phyloP scores from a whole-genome alignment of 1,140 invertebrate species.

The Cyrtorhinus lividipennis region DNA sequence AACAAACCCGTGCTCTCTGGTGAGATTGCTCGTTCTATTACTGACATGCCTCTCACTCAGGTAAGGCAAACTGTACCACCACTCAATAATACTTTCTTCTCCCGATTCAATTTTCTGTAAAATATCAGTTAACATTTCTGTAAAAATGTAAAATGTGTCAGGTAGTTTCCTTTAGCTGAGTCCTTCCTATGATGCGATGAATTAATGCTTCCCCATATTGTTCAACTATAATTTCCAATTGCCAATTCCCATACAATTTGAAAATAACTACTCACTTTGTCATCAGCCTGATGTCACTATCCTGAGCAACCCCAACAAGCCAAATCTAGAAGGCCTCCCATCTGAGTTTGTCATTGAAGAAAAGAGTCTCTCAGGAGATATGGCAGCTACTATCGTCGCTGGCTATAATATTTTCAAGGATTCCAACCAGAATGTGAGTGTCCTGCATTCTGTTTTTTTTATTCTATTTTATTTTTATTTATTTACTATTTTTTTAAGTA shows the following conservation, averaged over 20 bases:
- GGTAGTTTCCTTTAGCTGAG: too few relatives aligned
- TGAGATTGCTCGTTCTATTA: conserved; percentile 27
- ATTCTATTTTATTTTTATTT: background rate
- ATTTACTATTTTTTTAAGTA: background rate
- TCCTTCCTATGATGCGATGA: too few relatives aligned
- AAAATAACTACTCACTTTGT: background rate
- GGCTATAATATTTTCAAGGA: conserved; percentile 27
- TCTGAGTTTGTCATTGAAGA: conserved; percentile 40
- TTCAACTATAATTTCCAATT: too few relatives aligned
- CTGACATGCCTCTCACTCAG: conserved; percentile 34
- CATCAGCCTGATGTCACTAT: conserved; percentile 38
- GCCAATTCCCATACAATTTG: too few relatives aligned
- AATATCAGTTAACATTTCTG: too few relatives aligned
- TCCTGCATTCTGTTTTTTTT: background rate
- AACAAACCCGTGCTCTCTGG: conserved; percentile 32
- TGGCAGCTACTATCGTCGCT: conserved; percentile 39
- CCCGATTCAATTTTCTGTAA: too few relatives aligned
- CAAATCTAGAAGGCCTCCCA: conserved; percentile 35
- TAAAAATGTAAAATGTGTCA: too few relatives aligned
- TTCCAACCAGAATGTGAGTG: background rate
- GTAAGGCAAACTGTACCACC: conserved; percentile 25
- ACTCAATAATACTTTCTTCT: conserved; percentile 40
- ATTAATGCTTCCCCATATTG: too few relatives aligned
- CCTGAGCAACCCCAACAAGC: conserved; percentile 27
- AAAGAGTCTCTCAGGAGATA: conserved; percentile 40